Evolutionary conservation across 1,140 invertebrate species (phyloP).

Genomic region (Phymastichus coffea): DNA sequence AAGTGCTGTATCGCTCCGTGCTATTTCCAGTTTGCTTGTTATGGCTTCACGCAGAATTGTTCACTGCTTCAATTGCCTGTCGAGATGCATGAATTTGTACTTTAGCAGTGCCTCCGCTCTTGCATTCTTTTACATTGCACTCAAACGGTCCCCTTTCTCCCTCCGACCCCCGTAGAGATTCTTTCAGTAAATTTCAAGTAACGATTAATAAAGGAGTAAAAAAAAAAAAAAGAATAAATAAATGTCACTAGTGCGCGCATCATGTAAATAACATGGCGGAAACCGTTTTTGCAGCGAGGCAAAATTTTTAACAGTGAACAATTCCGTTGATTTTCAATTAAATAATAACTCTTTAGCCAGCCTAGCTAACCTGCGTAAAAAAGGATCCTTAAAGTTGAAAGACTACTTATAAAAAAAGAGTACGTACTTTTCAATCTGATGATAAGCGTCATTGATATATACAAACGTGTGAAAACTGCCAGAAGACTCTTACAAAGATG

Average conservation of each 20-base stretch:
- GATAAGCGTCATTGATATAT: constrained; percentile 2
- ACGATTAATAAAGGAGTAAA: constrained; percentile 1
- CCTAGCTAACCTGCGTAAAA: constrained; percentile 30
- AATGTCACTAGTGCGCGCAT: background rate
- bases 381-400: constrained; percentile 27
- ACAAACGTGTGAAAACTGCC: constrained; percentile 13
- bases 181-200: constrained; percentile 10
- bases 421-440: constrained; percentile 3
- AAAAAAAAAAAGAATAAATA: constrained; percentile 3
- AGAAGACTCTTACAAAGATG: no score
- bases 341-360: constrained; percentile 35
- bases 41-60: constrained; percentile 29
- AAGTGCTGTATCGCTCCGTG: constrained; percentile 33
- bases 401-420: constrained; percentile 25
- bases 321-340: constrained; percentile 32
- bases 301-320: constrained; percentile 16
- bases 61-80: constrained; percentile 22
- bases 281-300: background rate
- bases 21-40: constrained; percentile 27
- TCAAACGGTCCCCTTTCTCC: constrained; percentile 3
- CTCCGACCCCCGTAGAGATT: no score
- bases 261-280: constrained; percentile 6
- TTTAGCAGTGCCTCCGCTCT: constrained; percentile 13
- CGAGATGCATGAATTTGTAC: constrained; percentile 35
- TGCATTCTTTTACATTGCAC: background rate